Base-by-base conservation (phyloP, 2,113 vertebrate species). In the Pygathrix nemaeus region DNA sequence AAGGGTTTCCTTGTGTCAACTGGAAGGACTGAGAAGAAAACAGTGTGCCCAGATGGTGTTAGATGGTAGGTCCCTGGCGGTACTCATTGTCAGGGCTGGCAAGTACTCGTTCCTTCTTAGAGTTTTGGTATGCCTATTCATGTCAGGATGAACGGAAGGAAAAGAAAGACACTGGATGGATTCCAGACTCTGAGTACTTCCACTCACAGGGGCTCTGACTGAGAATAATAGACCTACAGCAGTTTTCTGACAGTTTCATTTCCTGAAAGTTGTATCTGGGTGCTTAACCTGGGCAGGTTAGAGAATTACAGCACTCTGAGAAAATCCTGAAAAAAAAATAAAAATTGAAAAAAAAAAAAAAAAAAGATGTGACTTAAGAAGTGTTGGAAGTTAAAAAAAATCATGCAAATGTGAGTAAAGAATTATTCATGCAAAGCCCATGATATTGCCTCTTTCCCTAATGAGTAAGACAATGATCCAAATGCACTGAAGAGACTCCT, bases 341-440 rank as follows among this genome's bases (percentile, higher is more conserved):
- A 68, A 45, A 17, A 3, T 32, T 72, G 3, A 59, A 38, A 96
- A 45, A 50, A 55, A 76, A 66, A 40, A 38, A 38, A 38, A 96
- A 45, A 50, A 55, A 76, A 66, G 59, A 91, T 17, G 64, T 96
- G 4, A 9, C 27, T 83, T 23, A 8, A 83, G 9, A 78, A 96
- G 21, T 6, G 11, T 6, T 78, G 64, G 38, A 72, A 66, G 17
- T 1, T 11, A 64, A 17, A 90, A 86, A 88, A 86, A 72, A 73
- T 40, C 93, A 97, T 96, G 88, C 88, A 96, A 91, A 98, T 50
- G 12, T 45, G 8, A 96, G 5, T 73, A 92, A 96, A 93, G 72
- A 75, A 90, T 96, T 96, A 38, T 7, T 93, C 93, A 95, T 94
- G 85, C 90, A 97, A 83, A 97, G 79, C 12, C 50, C 17, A 7